These are phyloP conservation scores for Smutsia gigantea DNA, from an alignment of 2,797 vertebrate genomes.

Conservation along the genomic window DNA sequence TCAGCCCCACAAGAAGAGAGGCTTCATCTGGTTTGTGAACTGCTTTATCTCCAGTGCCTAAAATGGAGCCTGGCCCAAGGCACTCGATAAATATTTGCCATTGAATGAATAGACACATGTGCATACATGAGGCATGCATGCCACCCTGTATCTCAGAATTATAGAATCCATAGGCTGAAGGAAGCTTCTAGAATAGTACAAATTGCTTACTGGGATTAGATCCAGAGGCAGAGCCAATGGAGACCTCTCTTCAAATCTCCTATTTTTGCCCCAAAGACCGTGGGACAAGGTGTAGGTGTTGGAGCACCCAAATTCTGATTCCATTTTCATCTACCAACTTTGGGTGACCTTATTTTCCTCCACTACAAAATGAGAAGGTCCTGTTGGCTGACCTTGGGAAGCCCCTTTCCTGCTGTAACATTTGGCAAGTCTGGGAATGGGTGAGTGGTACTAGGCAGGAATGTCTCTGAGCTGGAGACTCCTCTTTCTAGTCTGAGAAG, in stretches of 20 bases:
- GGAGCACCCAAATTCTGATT: background rate
- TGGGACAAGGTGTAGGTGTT: background rate
- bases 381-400: background rate
- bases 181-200: background rate
- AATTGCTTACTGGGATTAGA: background rate
- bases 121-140: fast-evolving
- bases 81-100: conserved; percentile 46
- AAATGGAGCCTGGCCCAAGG: background rate
- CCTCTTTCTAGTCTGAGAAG: background rate
- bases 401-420: background rate
- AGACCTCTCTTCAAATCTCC: background rate
- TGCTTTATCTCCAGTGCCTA: conserved; percentile 3
- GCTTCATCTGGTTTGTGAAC: background rate
- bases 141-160: background rate
- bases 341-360: background rate
- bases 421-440: background rate
- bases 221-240: background rate
- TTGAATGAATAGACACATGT: background rate
- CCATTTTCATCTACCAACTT: background rate
- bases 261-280: background rate
- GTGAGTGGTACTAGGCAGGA: background rate
- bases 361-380: background rate
- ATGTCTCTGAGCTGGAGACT: background rate
- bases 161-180: background rate
- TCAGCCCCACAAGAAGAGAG: background rate